phyloP scores from a whole-genome alignment of 2,113 vertebrate species.

The Trinectes maculatus region DNA sequence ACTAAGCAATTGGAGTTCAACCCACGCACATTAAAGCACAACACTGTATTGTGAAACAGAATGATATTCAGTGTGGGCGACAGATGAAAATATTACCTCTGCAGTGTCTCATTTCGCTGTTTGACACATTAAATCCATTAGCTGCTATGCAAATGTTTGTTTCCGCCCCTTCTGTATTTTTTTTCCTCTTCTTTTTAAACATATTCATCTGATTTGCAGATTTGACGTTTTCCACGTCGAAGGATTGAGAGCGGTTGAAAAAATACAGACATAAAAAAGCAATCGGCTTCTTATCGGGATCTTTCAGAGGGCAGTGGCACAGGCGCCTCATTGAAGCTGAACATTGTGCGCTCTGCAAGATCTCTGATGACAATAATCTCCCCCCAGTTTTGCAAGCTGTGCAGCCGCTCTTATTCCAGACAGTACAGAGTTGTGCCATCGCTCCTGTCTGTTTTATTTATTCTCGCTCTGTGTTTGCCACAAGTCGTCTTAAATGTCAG shows the following conservation, averaged over 20 bases:
- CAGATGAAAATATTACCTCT: constrained; percentile 5
- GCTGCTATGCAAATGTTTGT: background rate
- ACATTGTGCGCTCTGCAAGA: constrained; percentile 48
- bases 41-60: background rate
- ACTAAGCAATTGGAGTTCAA: too few species aligned
- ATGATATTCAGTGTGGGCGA: background rate
- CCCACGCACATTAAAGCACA: background rate
- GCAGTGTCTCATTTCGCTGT: constrained; percentile 1
- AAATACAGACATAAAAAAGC: constrained; percentile 29
- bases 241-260: constrained; percentile 24
- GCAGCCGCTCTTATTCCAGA: constrained; percentile 19
- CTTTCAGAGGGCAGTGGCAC: constrained; percentile 39
- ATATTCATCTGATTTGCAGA: too few species aligned
- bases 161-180: background rate
- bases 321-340: constrained; percentile 36
- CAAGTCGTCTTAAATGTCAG: constrained; percentile 60
- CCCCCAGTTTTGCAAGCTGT: constrained; percentile 33
- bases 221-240: constrained; percentile 5
- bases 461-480: constrained; percentile 26
- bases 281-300: constrained; percentile 55
- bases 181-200: background rate
- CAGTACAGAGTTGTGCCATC: constrained; percentile 8
- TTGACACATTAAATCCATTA: constrained; percentile 6
- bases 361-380: constrained; percentile 51
- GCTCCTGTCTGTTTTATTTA: constrained; percentile 24